Evolutionary conservation across 2,888 invertebrate genomes (phyloP), one percentile per base, ranked within the genome.

Genomic region (Sipha maydis): DNA sequence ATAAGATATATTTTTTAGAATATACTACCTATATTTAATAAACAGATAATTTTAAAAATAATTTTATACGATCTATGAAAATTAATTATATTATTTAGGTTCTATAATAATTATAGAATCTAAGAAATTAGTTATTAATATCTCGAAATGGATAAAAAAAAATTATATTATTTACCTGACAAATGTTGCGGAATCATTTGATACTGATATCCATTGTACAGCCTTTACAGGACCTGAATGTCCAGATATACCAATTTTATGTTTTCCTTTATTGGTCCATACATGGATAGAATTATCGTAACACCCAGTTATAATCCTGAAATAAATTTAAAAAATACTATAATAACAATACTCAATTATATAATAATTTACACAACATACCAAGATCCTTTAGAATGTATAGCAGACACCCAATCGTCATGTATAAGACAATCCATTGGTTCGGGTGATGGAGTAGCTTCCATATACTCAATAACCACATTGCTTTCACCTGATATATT

Each of bases 341-440:
- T 34, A 3, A 34, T 54, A 28, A 34, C 28, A 3, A 14, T n/a
- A 71, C 8, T 38, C 5, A n/a, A 83, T 38, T 31, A n/a, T 61
- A 14, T 73, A 89, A 85, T 48, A 54, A 85, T 78, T 69, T 25
- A 90, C 80, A 80, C 77, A 83, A 89, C 90, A 91, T 91, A 95
- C 95, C 96, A 96, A 91, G 95, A 94, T 73, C 93, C 94, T 90
- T 93, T 93, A 73, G 95, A 93, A 90, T 96, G 95, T 0, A 98
- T 95, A 76, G 97, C 95, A 34, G 97, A 96, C n/a, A 99, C 97
- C 99, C 99, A 99, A 92, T 99, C 99, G 92, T 99, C 98, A 91
- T 99, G 98, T 92, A 97, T 94, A 90, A 99, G 93, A 91, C 97
- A 97, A 92, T 98, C 96, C 91, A 97, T 95, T 0, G 99, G 98